These are phyloP conservation scores for Phyllotreta striolata DNA, from an alignment of 2,888 invertebrate genomes.

Conservation along the genomic window DNA sequence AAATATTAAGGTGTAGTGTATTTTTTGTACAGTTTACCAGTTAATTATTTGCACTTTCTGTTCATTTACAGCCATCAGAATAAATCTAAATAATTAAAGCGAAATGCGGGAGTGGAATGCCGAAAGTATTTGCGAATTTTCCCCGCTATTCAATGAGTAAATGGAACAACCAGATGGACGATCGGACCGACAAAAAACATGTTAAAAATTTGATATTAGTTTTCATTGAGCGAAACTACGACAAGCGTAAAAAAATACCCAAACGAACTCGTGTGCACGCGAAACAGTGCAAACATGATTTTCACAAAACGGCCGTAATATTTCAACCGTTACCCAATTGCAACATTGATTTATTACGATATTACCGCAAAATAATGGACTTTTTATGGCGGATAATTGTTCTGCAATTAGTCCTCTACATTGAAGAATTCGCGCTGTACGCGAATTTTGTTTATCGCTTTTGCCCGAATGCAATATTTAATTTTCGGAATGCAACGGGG, in stretches of 20 bases:
- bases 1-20: constrained; percentile 7
- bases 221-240: constrained; percentile 3
- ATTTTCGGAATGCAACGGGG: constrained; percentile 5
- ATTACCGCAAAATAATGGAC: constrained; percentile 34
- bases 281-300: constrained; percentile 22
- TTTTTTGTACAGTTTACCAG: neutral
- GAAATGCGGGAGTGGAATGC: too few species aligned
- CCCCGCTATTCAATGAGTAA: too few species aligned
- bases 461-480: constrained; percentile 19
- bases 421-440: constrained; percentile 26
- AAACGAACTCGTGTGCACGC: constrained; percentile 8
- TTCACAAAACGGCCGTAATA: constrained; percentile 19
- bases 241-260: constrained; percentile 15
- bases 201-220: constrained; percentile 17
- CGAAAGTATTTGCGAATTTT: too few species aligned
- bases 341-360: constrained; percentile 30
- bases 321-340: constrained; percentile 29
- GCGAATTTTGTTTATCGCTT: constrained; percentile 20
- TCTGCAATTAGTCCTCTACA: constrained; percentile 31
- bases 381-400: constrained; percentile 35
- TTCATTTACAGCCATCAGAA: too few species aligned
- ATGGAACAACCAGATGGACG: too few species aligned
- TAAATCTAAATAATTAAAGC: too few species aligned
- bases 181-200: neutral
- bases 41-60: too few species aligned